These are phyloP conservation scores for Grammomys surdaster DNA, from an alignment of 2,113 vertebrate species.

Conservation along the genomic window DNA sequence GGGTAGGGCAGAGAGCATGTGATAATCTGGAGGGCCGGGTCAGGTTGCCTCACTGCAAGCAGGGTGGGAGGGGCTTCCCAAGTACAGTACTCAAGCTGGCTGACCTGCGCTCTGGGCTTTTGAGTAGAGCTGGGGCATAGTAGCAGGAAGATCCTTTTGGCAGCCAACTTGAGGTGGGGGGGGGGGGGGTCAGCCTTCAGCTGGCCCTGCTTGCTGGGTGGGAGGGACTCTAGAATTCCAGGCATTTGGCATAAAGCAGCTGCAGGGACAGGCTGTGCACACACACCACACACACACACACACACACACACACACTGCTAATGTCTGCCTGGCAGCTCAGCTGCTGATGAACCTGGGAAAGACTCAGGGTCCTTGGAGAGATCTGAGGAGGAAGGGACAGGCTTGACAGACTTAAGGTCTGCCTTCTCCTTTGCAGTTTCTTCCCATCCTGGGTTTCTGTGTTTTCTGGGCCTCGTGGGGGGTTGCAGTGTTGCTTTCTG, in stretches of 20 bases:
- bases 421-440: not conserved
- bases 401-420: not conserved
- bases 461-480: not conserved
- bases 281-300: not conserved
- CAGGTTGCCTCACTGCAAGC: conserved; percentile 14
- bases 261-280: not conserved
- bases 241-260: conserved; percentile 37
- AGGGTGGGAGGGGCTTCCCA: conserved; percentile 34
- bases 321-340: too few relatives aligned
- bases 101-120: not conserved
- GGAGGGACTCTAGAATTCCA: conserved; percentile 29
- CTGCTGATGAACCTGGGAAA: not conserved
- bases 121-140: not conserved
- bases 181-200: conserved; percentile 22
- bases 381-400: not conserved
- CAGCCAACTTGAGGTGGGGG: not conserved
- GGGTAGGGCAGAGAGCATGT: not conserved
- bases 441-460: not conserved
- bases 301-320: not conserved
- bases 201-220: not conserved
- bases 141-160: not conserved
- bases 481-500: not conserved
- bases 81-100: not conserved
- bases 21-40: conserved; percentile 32
- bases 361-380: not conserved